Evolutionary conservation across 2,113 vertebrate genomes (phyloP).

Genomic region (Stegostoma tigrinum): DNA sequence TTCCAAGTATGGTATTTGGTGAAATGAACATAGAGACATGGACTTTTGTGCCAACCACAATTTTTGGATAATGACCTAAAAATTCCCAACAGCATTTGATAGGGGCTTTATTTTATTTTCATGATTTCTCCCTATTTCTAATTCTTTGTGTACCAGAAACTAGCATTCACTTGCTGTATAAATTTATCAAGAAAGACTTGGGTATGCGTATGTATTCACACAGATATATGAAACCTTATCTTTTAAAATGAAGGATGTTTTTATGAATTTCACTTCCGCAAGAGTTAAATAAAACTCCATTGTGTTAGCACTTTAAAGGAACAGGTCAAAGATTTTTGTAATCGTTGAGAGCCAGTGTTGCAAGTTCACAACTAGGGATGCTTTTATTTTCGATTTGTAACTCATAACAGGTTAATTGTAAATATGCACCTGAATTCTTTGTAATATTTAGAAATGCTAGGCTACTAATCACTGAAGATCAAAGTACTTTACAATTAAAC

Average conservation of each 20-base stretch:
- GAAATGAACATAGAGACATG: not conserved
- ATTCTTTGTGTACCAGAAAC: not conserved
- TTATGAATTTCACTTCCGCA: not conserved
- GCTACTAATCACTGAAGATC: not conserved
- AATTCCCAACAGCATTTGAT: not conserved
- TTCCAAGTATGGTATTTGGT: not conserved
- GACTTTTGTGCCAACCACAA: not conserved
- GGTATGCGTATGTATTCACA: too few relatives aligned
- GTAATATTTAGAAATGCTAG: not conserved
- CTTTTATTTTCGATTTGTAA: not conserved
- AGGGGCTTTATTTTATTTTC: not conserved
- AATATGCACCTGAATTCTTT: not conserved
- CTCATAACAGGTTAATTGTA: not conserved
- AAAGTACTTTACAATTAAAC: not conserved
- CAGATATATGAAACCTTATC: not conserved
- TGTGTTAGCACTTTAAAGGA: not conserved
- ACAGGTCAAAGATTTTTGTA: not conserved
- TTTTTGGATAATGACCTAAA: not conserved
- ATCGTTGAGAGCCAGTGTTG: not conserved
- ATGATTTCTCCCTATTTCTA: not conserved
- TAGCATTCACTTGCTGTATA: not conserved
- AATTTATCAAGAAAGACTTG: not conserved
- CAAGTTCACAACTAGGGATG: not conserved
- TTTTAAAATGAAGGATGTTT: not conserved
- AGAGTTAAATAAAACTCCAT: not conserved